These are phyloP conservation scores for Philopotamus ludificatus DNA, from an alignment of 1,140 invertebrate genomes.

Conservation along the genomic window DNA sequence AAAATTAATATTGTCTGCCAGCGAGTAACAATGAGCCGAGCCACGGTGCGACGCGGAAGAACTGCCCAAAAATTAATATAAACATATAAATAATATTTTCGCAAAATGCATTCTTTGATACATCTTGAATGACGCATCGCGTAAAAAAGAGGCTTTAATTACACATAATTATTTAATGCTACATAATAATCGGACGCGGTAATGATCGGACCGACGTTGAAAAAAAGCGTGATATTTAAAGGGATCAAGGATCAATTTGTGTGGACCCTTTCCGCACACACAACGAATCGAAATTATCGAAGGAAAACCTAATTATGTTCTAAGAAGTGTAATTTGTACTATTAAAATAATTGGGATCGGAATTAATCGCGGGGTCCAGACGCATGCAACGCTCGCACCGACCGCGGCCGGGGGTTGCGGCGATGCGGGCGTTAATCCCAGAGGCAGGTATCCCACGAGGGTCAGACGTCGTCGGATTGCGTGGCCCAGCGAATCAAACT, in stretches of 20 bases:
- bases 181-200: constrained; percentile 36
- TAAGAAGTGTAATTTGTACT: constrained; percentile 39
- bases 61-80: not conserved
- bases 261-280: constrained; percentile 24
- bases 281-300: constrained; percentile 8
- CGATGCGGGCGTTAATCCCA: no score
- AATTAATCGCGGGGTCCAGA: constrained; percentile 15
- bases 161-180: constrained; percentile 40
- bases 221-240: constrained; percentile 19
- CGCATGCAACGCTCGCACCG: not conserved
- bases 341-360: constrained; percentile 40
- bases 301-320: constrained; percentile 36
- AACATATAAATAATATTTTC: no score
- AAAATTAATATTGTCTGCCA: constrained; percentile 40
- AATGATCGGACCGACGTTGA: not conserved
- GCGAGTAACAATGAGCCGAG: no score
- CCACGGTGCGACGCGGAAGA: not conserved
- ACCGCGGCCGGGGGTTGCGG: no score
- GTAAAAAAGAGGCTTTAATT: constrained; percentile 30
- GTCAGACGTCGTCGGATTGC: constrained; percentile 6
- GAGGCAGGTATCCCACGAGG: constrained; percentile 6
- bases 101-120: no score
- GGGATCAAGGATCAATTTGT: constrained; percentile 31
- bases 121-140: no score
- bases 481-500: constrained; percentile 14